phyloP scores from a whole-genome alignment of 1,140 invertebrate species.

The Diuraphis noxia region DNA sequence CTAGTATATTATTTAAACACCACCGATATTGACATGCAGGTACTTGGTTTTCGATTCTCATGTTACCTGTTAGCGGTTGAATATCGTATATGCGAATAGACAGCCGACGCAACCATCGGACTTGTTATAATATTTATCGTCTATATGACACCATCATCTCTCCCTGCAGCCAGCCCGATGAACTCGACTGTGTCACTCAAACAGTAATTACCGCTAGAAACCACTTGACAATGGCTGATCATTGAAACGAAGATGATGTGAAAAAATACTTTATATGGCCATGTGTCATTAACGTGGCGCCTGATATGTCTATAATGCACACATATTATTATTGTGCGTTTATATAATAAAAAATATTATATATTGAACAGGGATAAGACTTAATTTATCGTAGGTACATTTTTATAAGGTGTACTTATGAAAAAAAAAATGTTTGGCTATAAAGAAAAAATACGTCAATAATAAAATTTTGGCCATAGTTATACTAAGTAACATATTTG shows the following conservation, averaged over 20 bases:
- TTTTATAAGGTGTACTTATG: neutral
- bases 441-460: neutral
- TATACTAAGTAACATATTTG: neutral
- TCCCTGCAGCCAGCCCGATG: neutral
- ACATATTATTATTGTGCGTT: neutral
- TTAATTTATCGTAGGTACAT: neutral
- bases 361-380: neutral
- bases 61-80: neutral
- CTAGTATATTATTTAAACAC: constrained; percentile 13
- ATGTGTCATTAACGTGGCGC: constrained; percentile 20
- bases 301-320: neutral
- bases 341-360: constrained; percentile 9
- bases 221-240: constrained; percentile 17
- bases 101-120: neutral
- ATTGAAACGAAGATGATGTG: constrained; percentile 28
- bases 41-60: constrained; percentile 9
- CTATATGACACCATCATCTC: neutral
- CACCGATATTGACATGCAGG: neutral
- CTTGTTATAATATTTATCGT: constrained; percentile 24
- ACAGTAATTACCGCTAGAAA: constrained; percentile 32
- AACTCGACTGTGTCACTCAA: neutral
- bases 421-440: neutral
- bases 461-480: neutral
- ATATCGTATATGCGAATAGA: neutral
- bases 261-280: neutral